Conservation (phyloP, 2,113 vertebrate genomes). For the Apodemus speciosus region DNA sequence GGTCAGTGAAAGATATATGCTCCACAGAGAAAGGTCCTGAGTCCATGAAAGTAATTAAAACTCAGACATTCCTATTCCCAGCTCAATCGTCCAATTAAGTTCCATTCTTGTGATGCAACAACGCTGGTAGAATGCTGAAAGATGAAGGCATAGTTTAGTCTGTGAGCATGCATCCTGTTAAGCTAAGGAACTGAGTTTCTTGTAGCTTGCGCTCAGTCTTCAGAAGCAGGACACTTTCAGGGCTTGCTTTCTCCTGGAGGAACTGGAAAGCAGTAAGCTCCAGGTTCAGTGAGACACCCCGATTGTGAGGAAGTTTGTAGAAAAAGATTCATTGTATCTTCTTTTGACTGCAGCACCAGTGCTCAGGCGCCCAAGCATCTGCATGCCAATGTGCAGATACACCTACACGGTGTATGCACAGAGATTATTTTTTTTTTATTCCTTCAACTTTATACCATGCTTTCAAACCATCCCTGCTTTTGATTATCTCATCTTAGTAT, state of each 20-base stretch:
- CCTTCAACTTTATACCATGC: background rate
- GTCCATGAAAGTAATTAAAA: background rate
- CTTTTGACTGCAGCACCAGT: background rate
- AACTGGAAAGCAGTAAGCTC: background rate
- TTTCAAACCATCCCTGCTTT: background rate
- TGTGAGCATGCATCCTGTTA: background rate
- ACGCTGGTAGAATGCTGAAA: background rate
- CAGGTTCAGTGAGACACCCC: too few species aligned
- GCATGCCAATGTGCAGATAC: too few species aligned
- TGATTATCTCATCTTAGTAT: background rate
- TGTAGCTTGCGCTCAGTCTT: too few species aligned
- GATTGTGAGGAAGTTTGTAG: too few species aligned
- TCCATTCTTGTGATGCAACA: background rate
- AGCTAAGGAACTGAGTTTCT: background rate
- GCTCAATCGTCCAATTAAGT: background rate
- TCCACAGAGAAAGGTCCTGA: background rate
- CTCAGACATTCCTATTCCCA: background rate
- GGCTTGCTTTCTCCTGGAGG: too few species aligned
- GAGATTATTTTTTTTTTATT: background rate
- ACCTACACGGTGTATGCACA: too few species aligned
- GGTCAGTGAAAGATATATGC: background rate
- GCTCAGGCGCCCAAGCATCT: too few species aligned
- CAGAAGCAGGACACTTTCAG: background rate
- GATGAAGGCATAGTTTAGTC: too few species aligned
- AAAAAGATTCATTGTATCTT: background rate